phyloP scores from a whole-genome alignment of 2,888 invertebrate species.

The Kryphioiulus occultus region DNA sequence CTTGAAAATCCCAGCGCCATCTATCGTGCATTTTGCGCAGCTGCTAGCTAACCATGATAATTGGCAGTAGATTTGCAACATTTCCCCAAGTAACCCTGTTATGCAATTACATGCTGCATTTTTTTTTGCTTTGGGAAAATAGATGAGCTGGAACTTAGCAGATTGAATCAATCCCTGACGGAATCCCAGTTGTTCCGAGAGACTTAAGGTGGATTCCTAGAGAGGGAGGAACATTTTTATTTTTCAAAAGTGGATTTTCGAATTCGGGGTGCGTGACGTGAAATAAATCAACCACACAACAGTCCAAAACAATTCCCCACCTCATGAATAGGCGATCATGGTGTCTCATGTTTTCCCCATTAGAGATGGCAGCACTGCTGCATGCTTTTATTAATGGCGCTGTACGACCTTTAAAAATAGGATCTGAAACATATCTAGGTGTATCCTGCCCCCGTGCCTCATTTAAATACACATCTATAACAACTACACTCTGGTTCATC shows the following conservation, averaged over 20 bases:
- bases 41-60: not conserved
- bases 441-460: not conserved
- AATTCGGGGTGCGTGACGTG: not conserved
- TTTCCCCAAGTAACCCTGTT: no score
- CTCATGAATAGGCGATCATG: not conserved
- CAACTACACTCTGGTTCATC: not conserved
- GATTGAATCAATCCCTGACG: not conserved
- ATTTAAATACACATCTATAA: not conserved
- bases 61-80: no score
- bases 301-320: not conserved
- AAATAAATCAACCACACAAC: slow-evolving; percentile 2
- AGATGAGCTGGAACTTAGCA: not conserved
- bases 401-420: not conserved
- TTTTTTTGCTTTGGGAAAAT: no score
- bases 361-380: slow-evolving; percentile 3
- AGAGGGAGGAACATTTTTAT: not conserved
- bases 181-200: slow-evolving; percentile 4
- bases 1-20: not conserved
- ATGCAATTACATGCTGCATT: no score
- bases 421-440: not conserved
- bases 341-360: not conserved
- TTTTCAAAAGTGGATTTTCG: not conserved
- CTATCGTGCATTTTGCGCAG: not conserved
- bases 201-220: not conserved
- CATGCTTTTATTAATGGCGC: not conserved